Base-by-base conservation (phyloP, 92 coral and sea anemone species). In the Phymanthus crucifer region DNA sequence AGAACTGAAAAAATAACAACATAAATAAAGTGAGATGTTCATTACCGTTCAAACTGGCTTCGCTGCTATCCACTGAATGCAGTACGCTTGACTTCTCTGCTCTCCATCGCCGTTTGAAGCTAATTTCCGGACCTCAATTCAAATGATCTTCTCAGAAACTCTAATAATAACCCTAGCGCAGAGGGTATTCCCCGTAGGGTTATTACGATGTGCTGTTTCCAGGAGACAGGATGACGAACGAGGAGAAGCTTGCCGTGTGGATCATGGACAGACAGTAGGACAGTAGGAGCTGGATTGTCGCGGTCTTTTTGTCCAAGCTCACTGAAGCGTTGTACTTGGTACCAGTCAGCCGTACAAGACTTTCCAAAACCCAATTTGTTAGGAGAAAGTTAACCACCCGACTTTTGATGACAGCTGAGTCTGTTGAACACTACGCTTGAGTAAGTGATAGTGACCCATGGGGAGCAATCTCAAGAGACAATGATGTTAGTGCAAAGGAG, bases 261-360 rank as follows among this genome's bases (percentile, higher is more conserved):
- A 61, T 29, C 4, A 24, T 24, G 17, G 29, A 61, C 35, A 10
- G n/a, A n/a, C n/a, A n/a, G n/a, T n/a, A n/a, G n/a, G n/a, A n/a
- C n/a, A n/a, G n/a, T n/a, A n/a, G n/a, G 19, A 61, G 17, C 68
- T 27, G 34, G 68, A 18, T 61, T 29, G 10, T 61, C 33, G 4
- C 32, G 33, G 9, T 61, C 68, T 61, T 57, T 76, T 77, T 77
- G 81, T 77, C 81, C 81, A 43, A 61, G 72, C 34, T 36, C 70
- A 77, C 68, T 40, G 81, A 77, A 61, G 81, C 81, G 81, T 61
- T 12, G 6, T 14, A 33, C 72, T 77, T 19, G 80, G 72, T 77
- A 77, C 81, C 81, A 40, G 71, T 64, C 23, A 50, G 43, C 58
- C 72, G 47, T 75, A 40, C 57, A 43, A 7, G 21, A 37, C 46